A percentile compares a stretch with the other conserved stretches of the same genome.
Conservation (phyloP, 1,140 invertebrate genomes). For the Scaptomyza graminum region DNA sequence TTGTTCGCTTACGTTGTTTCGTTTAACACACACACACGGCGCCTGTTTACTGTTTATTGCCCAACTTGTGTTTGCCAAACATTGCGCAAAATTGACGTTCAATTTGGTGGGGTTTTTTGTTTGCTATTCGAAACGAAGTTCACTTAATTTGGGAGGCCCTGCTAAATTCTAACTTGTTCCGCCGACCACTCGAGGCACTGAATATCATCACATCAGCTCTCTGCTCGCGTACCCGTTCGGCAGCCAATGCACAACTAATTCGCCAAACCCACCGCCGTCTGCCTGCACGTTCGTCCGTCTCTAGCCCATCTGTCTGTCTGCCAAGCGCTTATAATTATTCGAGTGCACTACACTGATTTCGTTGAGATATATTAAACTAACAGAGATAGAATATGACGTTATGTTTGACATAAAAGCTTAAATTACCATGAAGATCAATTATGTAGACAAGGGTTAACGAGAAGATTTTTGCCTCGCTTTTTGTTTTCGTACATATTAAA, state of each 20-base stretch:
- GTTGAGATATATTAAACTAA: neutral
- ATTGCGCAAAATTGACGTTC: conserved; percentile 14
- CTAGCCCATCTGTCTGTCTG: neutral
- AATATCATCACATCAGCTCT: conserved; percentile 54
- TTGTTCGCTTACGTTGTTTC: conserved; percentile 14
- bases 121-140: conserved; percentile 11
- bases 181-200: conserved; percentile 35
- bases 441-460: neutral
- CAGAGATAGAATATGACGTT: neutral
- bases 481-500: no score
- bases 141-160: conserved; percentile 19
- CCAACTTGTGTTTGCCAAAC: conserved; percentile 26
- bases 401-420: no score
- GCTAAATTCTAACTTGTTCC: conserved; percentile 3
- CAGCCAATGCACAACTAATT: conserved; percentile 69
- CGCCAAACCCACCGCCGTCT: conserved; percentile 43
- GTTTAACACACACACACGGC: neutral
- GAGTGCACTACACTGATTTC: conserved; percentile 21
- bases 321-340: conserved; percentile 48
- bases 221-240: conserved; percentile 41
- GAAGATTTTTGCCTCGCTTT: no score
- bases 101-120: conserved; percentile 8
- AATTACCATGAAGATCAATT: neutral
- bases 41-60: conserved; percentile 12
- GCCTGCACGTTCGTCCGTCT: no score